phyloP scores from a whole-genome alignment of 64 coral and sea anemone species.

The Montipora foliosa region DNA sequence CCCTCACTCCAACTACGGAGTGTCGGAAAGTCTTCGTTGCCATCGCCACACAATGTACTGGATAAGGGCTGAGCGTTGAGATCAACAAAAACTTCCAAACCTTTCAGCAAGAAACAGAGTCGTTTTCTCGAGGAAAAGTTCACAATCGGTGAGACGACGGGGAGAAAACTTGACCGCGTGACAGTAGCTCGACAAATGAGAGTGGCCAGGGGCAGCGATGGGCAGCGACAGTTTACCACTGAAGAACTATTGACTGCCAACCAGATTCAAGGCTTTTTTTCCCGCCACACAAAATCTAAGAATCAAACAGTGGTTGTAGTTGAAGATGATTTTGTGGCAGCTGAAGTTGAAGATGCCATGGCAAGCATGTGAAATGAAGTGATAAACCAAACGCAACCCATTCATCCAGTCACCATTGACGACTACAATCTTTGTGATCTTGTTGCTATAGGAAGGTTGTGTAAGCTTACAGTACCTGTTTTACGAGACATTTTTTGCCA shows the following conservation, averaged over 20 bases:
- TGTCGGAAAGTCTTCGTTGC: neutral
- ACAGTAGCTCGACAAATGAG: slow-evolving; percentile 37
- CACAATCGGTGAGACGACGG: slow-evolving; percentile 24
- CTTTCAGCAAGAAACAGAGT: slow-evolving; percentile 44
- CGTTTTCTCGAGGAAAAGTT: slow-evolving; percentile 50
- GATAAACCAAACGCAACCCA: neutral
- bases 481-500: no score
- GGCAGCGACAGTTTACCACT: neutral
- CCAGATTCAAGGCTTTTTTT: slow-evolving; percentile 34
- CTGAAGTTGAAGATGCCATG: neutral
- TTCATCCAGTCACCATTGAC: slow-evolving; percentile 17
- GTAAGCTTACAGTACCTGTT: no score
- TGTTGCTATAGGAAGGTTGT: neutral
- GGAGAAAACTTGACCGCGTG: slow-evolving; percentile 35
- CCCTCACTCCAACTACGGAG: neutral
- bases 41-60: neutral
- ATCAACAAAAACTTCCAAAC: slow-evolving; percentile 16
- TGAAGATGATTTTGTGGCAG: neutral
- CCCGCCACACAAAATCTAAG: neutral
- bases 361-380: neutral
- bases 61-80: slow-evolving; percentile 74
- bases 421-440: neutral
- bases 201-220: neutral
- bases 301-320: neutral
- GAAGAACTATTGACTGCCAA: slow-evolving; percentile 8